Conservation (phyloP, 2,888 invertebrate genomes). For the Nipponacmea schrenckii region DNA sequence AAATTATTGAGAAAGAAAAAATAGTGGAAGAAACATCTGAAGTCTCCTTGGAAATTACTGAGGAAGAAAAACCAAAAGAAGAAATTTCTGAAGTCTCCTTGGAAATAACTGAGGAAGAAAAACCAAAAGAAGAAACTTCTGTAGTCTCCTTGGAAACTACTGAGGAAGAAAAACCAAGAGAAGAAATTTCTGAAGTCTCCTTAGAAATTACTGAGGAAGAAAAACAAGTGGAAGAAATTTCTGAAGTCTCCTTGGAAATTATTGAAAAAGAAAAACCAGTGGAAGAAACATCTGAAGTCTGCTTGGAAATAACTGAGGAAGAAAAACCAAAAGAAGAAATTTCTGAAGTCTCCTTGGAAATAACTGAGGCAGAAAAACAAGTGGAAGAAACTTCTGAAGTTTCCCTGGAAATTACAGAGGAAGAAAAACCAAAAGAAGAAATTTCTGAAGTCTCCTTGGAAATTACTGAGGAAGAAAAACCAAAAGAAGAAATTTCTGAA, state of each 20-base stretch:
- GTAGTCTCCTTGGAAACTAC: background rate
- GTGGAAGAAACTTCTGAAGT: background rate
- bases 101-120: background rate
- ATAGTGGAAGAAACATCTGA: background rate
- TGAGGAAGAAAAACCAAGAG: slow-evolving; percentile 2
- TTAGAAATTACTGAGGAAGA: background rate
- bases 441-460: background rate
- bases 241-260: background rate
- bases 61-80: background rate
- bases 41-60: background rate
- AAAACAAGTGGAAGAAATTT: background rate
- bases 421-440: slow-evolving; percentile 9
- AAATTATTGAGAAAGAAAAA: slow-evolving; percentile 3
- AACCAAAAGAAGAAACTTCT: background rate
- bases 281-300: background rate
- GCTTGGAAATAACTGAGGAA: background rate
- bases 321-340: slow-evolving; percentile 9
- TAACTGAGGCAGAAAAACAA: background rate
- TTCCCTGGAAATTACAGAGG: background rate
- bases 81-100: background rate
- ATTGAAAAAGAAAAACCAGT: background rate
- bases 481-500: background rate
- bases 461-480: slow-evolving; percentile 6
- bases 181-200: background rate
- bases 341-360: slow-evolving; percentile 11